phyloP scores from a whole-genome alignment of 2,797 vertebrate species.

The Pseudochromis fuscus region DNA sequence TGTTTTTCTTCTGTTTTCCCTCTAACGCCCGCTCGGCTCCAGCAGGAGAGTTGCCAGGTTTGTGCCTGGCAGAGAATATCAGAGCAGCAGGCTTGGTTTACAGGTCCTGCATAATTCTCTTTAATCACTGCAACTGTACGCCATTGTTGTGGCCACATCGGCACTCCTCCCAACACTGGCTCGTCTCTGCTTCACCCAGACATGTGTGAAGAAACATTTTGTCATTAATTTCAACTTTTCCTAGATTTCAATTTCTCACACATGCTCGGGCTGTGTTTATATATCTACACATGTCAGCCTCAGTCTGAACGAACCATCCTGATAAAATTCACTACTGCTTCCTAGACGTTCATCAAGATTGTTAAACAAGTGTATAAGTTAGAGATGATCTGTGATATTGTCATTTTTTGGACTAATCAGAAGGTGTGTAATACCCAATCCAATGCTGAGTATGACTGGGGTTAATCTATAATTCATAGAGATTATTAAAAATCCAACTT shows the following conservation, averaged over 20 bases:
- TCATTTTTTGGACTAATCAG: not conserved
- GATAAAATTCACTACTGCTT: not conserved
- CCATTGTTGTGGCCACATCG: constrained; percentile 37
- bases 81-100: constrained; percentile 56
- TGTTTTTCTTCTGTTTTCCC: constrained; percentile 37
- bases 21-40: constrained; percentile 32
- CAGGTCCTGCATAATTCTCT: constrained; percentile 72
- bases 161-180: constrained; percentile 25
- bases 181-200: not conserved
- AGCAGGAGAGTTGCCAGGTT: constrained; percentile 62
- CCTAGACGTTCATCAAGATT: no score
- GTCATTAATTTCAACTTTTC: not conserved
- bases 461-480: constrained; percentile 67
- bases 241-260: not conserved
- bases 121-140: constrained; percentile 65
- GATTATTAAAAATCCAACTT: constrained; percentile 68
- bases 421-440: constrained; percentile 44
- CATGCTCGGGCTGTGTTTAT: not conserved
- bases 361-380: no score
- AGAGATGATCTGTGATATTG: not conserved
- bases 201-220: not conserved
- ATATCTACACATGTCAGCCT: not conserved
- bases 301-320: not conserved
- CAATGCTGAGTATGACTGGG: constrained; percentile 9
- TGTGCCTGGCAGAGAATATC: constrained; percentile 60